Percentiles rank a stretch among this genome's conserved stretches.
Evolutionary conservation across 2,888 invertebrate genomes (phyloP).

Genomic region (Odontomyia ornata): DNA sequence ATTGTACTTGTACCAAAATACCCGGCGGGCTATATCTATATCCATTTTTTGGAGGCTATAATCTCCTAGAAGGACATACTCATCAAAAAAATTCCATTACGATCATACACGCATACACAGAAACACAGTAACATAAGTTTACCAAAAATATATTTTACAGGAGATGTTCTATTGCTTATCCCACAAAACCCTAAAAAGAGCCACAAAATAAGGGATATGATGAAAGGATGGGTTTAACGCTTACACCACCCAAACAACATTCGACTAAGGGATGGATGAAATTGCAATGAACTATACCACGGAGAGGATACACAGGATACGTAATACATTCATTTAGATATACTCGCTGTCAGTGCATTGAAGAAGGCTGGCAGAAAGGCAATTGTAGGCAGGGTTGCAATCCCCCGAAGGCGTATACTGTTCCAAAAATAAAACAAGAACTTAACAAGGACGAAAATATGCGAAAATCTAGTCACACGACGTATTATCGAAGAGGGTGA

Average conservation of each 20-base stretch:
- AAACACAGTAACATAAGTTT: neutral
- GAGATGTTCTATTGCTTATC: neutral
- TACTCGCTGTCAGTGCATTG: neutral
- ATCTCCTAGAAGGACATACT: neutral
- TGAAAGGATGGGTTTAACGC: neutral
- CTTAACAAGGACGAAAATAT: conserved; percentile 8
- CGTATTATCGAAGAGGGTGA: neutral
- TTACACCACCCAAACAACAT: neutral
- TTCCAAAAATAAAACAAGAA: conserved; percentile 27
- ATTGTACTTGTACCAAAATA: conserved; percentile 1
- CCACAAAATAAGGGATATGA: neutral
- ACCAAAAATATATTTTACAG: neutral
- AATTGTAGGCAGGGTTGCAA: conserved; percentile 29
- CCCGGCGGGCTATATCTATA: neutral
- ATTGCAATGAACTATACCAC: neutral
- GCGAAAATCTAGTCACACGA: neutral
- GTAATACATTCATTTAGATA: neutral
- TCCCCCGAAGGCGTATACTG: conserved; percentile 20
- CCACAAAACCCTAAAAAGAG: neutral
- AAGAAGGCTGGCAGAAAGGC: neutral
- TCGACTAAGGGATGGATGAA: neutral
- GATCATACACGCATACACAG: neutral
- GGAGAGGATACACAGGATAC: too few relatives aligned
- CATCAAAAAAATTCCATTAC: neutral
- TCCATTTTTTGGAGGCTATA: neutral